phyloP scores from a whole-genome alignment of 2,797 vertebrate genomes.

The Anisognathus igniventris region DNA sequence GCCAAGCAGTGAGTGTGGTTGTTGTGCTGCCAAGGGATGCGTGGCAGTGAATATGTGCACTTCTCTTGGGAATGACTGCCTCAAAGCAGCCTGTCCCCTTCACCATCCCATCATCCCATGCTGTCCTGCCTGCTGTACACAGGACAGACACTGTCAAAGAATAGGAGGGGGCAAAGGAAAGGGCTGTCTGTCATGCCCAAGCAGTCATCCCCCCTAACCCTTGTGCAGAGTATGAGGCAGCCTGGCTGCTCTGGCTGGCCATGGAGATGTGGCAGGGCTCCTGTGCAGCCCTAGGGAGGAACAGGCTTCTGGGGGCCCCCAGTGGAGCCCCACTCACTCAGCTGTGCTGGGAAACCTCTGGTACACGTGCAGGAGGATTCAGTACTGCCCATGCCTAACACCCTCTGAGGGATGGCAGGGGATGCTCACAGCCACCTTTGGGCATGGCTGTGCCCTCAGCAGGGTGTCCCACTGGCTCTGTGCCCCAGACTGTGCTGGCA shows the following conservation, averaged over 20 bases:
- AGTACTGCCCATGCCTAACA: fast-evolving
- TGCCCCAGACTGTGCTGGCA: fast-evolving
- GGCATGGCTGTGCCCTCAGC: fast-evolving
- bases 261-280: not conserved
- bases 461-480: not conserved
- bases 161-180: fast-evolving
- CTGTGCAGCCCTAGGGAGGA: not conserved
- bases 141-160: not conserved
- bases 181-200: fast-evolving
- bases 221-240: too few species aligned
- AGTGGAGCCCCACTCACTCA: fast-evolving
- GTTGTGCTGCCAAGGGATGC: not conserved
- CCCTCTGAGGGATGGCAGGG: not conserved
- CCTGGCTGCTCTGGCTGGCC: fast-evolving
- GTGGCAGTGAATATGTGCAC: not conserved
- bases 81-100: not conserved
- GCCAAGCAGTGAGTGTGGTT: not conserved
- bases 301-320: too few species aligned
- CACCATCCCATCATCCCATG: not conserved
- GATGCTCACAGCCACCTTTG: not conserved
- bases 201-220: fast-evolving
- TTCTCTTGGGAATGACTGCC: not conserved
- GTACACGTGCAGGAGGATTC: not conserved
- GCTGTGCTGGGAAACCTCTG: not conserved
- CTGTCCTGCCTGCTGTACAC: not conserved